phyloP scores from a whole-genome alignment of 2,888 invertebrate species.

The Melipona beecheii region DNA sequence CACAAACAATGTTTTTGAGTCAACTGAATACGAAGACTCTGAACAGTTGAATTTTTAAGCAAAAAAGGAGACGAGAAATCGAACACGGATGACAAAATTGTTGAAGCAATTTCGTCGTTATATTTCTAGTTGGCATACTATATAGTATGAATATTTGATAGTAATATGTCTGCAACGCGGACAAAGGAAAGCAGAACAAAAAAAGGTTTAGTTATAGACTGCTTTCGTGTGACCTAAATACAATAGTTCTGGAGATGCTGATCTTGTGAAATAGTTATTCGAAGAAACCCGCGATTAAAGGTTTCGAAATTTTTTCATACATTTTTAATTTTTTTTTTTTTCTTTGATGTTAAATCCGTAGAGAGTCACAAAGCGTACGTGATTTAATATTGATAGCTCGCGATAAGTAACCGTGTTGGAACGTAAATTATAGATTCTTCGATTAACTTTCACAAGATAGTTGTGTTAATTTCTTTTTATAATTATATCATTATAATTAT shows the following conservation, averaged over 20 bases:
- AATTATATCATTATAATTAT: neutral
- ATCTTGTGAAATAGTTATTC: neutral
- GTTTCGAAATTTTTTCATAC: neutral
- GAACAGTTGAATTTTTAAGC: neutral
- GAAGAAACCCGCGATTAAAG: neutral
- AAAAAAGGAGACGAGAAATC: neutral
- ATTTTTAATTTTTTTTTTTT: neutral
- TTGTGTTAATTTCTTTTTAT: neutral
- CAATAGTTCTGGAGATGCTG: slow-evolving; percentile 12
- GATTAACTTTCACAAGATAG: neutral
- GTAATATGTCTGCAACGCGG: neutral
- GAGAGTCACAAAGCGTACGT: neutral
- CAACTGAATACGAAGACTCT: neutral
- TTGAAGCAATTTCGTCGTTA: neutral
- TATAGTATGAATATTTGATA: neutral
- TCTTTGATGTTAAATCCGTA: neutral
- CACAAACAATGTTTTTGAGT: neutral
- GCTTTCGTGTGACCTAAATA: slow-evolving; percentile 21
- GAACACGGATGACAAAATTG: neutral
- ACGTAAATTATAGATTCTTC: neutral
- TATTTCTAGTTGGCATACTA: neutral
- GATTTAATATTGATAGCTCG: neutral
- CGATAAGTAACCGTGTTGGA: neutral
- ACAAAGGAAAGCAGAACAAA: slow-evolving; percentile 11
- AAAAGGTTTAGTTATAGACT: neutral